phyloP scores from a whole-genome alignment of 2,113 vertebrate species.

The Strigops habroptila region DNA sequence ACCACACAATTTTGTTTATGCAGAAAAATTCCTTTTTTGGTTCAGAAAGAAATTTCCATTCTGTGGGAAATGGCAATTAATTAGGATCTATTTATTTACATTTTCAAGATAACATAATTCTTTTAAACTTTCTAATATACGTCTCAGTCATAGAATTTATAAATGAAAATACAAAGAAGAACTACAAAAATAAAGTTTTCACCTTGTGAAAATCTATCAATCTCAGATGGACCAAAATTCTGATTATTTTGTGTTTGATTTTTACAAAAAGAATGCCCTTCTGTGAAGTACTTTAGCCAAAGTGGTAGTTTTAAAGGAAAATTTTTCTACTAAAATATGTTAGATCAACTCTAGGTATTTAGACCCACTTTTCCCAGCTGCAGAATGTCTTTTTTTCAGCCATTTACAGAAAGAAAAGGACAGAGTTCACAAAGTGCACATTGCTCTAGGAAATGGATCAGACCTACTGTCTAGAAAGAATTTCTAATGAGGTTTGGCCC shows the following conservation, averaged over 20 bases:
- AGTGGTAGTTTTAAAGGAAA: neutral
- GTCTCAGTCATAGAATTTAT: neutral
- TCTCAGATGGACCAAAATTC: neutral
- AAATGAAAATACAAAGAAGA: neutral
- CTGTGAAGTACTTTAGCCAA: neutral
- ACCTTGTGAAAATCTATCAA: neutral
- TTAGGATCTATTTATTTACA: neutral
- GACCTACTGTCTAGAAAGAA: conserved; percentile 69
- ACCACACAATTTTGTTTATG: neutral
- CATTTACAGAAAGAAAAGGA: conserved; percentile 70
- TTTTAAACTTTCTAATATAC: neutral
- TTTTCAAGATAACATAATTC: neutral
- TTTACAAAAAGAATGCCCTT: neutral
- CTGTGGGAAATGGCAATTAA: neutral
- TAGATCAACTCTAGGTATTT: neutral
- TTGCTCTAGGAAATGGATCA: conserved; percentile 75
- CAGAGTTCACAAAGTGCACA: conserved; percentile 63
- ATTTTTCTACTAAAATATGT: neutral
- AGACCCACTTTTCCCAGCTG: neutral
- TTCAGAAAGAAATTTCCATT: neutral
- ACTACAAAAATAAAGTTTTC: neutral
- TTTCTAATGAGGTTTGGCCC: conserved; percentile 76
- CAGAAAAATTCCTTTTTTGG: neutral
- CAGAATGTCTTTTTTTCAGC: neutral
- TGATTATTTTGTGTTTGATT: neutral